Percentiles rank a stretch among this genome's conserved stretches.
Evolutionary conservation across 2,113 vertebrate genomes (phyloP).

Genomic region (Notarius lentiginosus): DNA sequence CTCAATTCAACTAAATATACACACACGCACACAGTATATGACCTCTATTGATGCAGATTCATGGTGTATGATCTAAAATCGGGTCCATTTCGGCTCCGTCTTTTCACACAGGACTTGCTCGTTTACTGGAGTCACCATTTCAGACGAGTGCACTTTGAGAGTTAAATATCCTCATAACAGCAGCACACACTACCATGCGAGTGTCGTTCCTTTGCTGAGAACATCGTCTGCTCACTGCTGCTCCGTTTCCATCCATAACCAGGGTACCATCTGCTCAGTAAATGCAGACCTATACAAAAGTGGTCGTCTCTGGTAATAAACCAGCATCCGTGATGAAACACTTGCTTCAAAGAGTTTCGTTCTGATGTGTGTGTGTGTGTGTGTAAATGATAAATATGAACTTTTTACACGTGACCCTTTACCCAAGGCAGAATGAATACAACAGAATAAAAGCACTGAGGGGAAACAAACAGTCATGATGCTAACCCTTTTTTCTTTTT

Average conservation of each 20-base stretch:
- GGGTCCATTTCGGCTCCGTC: not conserved
- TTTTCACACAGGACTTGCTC: no score
- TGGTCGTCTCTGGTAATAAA: no score
- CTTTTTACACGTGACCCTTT: not conserved
- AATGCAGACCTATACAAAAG: not conserved
- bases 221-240: no score
- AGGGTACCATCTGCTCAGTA: not conserved
- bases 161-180: no score
- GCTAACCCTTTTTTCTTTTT: conserved; percentile 35
- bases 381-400: not conserved
- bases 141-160: not conserved
- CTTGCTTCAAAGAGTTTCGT: no score
- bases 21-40: not conserved
- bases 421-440: not conserved
- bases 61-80: not conserved
- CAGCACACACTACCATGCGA: no score
- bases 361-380: no score
- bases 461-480: conserved; percentile 44
- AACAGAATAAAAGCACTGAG: not conserved
- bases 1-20: not conserved
- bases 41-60: not conserved
- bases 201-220: no score
- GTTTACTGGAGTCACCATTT: not conserved
- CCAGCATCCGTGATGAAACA: not conserved
- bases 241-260: no score